Conservation (phyloP, 1,140 invertebrate species). For the Homalodisca vitripennis region DNA sequence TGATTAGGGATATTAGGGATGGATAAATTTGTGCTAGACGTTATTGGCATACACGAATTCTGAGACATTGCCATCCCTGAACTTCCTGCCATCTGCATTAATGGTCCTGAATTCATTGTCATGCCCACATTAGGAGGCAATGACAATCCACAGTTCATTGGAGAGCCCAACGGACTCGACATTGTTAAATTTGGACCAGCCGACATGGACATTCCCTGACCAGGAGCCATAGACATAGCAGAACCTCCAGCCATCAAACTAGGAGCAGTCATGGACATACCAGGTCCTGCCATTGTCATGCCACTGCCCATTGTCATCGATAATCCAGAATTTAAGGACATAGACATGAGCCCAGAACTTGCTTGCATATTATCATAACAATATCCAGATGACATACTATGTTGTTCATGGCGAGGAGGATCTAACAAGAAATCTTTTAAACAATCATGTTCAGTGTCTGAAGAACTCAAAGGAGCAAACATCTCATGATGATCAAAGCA, state of each 20-base stretch:
- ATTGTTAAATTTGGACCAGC: background rate
- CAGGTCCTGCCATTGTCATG: background rate
- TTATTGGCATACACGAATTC: slow-evolving; percentile 8
- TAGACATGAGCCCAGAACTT: background rate
- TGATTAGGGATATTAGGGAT: background rate
- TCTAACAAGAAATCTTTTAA: slow-evolving; percentile 43
- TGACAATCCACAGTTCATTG: background rate
- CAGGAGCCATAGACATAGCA: background rate
- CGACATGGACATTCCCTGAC: background rate
- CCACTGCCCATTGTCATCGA: background rate
- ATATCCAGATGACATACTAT: background rate
- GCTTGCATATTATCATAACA: slow-evolving; percentile 12
- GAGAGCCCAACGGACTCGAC: background rate
- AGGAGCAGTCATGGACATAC: background rate
- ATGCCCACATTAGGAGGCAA: background rate
- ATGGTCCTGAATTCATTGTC: background rate
- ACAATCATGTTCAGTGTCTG: slow-evolving; percentile 42
- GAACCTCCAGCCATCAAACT: background rate
- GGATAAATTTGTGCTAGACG: slow-evolving; percentile 19
- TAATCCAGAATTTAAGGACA: background rate
- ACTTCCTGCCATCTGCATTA: slow-evolving; percentile 7
- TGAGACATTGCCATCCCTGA: background rate
- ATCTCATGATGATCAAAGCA: slow-evolving; percentile 41
- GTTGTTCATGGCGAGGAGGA: slow-evolving; percentile 27
- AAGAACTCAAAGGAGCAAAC: slow-evolving; percentile 36